Evolutionary conservation across 2,113 vertebrate genomes (phyloP), one percentile per base, ranked within the genome.

Genomic region (Barbus barbus): DNA sequence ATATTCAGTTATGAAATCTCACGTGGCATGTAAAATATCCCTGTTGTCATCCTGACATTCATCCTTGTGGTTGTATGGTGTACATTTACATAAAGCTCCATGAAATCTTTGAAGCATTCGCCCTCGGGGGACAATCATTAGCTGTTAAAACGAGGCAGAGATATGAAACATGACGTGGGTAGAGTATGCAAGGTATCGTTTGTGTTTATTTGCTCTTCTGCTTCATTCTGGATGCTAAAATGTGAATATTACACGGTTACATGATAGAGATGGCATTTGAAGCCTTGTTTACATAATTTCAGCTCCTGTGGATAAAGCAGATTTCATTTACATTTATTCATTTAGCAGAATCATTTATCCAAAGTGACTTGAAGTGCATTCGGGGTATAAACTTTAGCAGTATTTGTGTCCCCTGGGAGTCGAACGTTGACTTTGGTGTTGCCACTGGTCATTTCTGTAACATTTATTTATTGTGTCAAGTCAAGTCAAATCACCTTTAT

Each of bases 281-380:
- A 80, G 38, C 58, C 38, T 63, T 81, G 61, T 81, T 71, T 69
- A 53, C 44, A 81, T 71, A 38, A 81, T 81, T 81, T 38, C 18
- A 67, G 24, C 58, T 63, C 38, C 3, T 12, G 56, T 63, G 53
- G 36, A 79, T 18, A 24, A 24, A 63, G 41, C 26, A 53, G 26
- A 71, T 81, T 71, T 69, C 3, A 48, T 51, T 81, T 67, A 24
- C 28, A 36, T 71, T 71, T 26, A 26, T 79, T 22, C 18, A 38
- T 38, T 78, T 63, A 56, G 53, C 53, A 78, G 75, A 72, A 31
- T 44, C 51, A 5, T 44, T 63, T 61, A 60, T 58, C 13, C 33
- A 61, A 65, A 65, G 58, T 63, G 11, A 63, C 72, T 73, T 41
- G n/a, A 61, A 44, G 38, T 26, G 16, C 8, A 80, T 63, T 26